Percentiles rank a stretch among this genome's conserved stretches.
Evolutionary conservation across 2,888 invertebrate genomes (phyloP).

Genomic region (Ischnura elegans): DNA sequence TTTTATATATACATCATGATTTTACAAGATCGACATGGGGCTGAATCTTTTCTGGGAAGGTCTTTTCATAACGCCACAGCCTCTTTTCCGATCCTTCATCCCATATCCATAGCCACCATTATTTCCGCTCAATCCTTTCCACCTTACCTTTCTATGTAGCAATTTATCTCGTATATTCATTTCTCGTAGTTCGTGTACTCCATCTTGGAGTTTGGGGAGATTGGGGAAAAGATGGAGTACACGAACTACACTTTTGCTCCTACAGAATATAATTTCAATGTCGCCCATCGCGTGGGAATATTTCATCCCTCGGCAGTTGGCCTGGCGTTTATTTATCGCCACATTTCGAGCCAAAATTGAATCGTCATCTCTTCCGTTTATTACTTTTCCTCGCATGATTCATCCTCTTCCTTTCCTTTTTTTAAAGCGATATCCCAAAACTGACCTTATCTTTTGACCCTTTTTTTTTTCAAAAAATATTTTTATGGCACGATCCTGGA

Average conservation of each 20-base stretch:
- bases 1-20: no score
- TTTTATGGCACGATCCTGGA: background rate
- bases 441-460: background rate
- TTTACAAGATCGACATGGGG: no score
- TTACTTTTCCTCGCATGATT: background rate
- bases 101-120: background rate
- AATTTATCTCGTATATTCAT: background rate
- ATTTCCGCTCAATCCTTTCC: background rate
- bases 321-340: background rate
- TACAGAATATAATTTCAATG: background rate
- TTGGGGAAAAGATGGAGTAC: no score
- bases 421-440: no score
- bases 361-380: background rate
- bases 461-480: constrained; percentile 14
- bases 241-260: background rate
- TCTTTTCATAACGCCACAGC: background rate
- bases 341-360: background rate
- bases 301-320: background rate
- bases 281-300: background rate
- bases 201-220: no score
- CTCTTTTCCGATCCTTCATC: background rate
- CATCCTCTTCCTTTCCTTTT: background rate
- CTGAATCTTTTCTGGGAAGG: no score
- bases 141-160: background rate
- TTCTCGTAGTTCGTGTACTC: background rate